A percentile compares a stretch with the other conserved stretches of the same genome.
These are phyloP conservation scores for Onychostoma macrolepis DNA, from an alignment of 2,113 vertebrate species.

Conservation along the genomic window DNA sequence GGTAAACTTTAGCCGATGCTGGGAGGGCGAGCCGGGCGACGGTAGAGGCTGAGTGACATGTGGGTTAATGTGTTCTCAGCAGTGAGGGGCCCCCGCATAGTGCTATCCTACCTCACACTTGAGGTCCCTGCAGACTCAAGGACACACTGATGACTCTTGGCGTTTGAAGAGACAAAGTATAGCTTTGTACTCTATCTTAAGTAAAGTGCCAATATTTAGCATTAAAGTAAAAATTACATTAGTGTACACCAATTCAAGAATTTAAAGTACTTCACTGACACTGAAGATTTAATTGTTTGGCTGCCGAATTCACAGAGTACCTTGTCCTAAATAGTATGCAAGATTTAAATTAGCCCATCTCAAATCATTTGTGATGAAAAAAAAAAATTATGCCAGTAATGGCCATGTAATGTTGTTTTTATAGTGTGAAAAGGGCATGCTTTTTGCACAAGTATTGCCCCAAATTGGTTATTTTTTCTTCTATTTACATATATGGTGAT, in stretches of 20 bases:
- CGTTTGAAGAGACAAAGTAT: not conserved
- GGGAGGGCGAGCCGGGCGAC: not conserved
- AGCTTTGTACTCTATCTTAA: not conserved
- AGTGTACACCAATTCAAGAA: too few species aligned
- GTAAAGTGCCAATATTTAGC: not conserved
- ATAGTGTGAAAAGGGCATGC: not conserved
- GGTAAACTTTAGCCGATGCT: slow-evolving; percentile 37
- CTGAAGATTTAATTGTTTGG: not conserved
- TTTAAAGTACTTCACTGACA: not conserved
- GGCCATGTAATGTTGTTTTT: not conserved
- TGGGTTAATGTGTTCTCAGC: slow-evolving; percentile 34
- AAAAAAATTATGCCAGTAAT: not conserved
- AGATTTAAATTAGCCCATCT: not conserved
- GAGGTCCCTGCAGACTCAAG: slow-evolving; percentile 16
- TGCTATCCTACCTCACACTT: not conserved
- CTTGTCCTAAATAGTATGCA: not conserved
- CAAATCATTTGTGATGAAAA: not conserved
- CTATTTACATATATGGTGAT: not conserved
- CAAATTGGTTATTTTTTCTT: not conserved
- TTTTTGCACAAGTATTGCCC: not conserved
- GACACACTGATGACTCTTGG: not conserved
- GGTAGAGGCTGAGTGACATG: slow-evolving; percentile 18
- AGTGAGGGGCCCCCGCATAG: not conserved
- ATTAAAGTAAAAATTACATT: not conserved
- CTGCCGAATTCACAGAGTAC: not conserved